Evolutionary conservation across 2,888 invertebrate genomes (phyloP).

Genomic region (Lasioglossum leucozonium): DNA sequence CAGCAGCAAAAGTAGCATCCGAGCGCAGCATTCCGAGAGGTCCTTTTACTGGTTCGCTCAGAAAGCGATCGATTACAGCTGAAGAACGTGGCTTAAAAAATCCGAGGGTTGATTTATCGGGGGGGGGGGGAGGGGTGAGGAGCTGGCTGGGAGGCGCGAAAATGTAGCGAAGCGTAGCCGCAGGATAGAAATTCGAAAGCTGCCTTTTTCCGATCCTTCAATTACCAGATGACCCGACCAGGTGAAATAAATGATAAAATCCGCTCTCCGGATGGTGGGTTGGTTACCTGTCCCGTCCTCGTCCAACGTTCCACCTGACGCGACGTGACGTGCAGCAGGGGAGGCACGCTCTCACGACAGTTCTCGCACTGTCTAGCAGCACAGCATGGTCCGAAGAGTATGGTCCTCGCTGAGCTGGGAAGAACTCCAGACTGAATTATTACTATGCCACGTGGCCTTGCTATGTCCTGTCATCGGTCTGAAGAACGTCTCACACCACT

Average conservation of each 20-base stretch:
- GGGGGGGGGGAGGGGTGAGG: background rate
- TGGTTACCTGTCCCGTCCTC: slow-evolving; percentile 22
- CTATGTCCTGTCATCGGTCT: slow-evolving; percentile 54
- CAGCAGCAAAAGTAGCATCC: background rate
- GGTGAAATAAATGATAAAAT: background rate
- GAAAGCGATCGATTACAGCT: background rate
- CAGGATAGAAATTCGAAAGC: background rate
- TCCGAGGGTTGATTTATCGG: background rate
- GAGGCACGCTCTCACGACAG: background rate
- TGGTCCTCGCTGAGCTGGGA: background rate
- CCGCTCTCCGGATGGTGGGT: background rate
- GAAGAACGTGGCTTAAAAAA: background rate
- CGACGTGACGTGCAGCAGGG: background rate
- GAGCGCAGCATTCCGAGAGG: background rate
- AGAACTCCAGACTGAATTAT: slow-evolving; percentile 17
- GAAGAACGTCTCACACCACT: slow-evolving; percentile 10
- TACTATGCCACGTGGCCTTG: slow-evolving; percentile 57
- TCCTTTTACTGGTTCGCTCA: background rate
- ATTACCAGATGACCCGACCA: background rate
- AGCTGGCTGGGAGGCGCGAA: background rate
- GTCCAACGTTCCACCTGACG: background rate
- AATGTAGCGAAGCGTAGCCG: background rate
- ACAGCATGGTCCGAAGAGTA: slow-evolving; percentile 21
- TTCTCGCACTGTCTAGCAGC: background rate
- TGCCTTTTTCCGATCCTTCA: background rate